Evolutionary conservation across 2,113 vertebrate species (phyloP).

Genomic region (Neodontobutis hainanensis): DNA sequence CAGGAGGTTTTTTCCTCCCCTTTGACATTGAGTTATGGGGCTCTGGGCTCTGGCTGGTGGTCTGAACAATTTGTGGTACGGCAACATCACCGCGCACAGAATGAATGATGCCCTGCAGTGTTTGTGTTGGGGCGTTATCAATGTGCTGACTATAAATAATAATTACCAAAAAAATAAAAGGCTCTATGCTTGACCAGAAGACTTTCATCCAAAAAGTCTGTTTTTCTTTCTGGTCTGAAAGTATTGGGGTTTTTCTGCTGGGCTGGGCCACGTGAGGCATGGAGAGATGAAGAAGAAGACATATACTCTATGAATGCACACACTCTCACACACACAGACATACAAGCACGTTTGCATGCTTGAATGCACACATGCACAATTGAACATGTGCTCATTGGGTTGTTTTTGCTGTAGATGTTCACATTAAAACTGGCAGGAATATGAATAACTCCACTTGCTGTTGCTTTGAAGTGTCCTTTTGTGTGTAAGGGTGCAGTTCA

Average conservation of each 20-base stretch:
- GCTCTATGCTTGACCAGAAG: conserved; percentile 75
- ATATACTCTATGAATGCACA: conserved; percentile 19
- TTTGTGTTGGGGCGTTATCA: conserved; percentile 85
- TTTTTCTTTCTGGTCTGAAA: conserved; percentile 77
- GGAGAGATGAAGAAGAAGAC: conserved; percentile 49
- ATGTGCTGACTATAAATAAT: conserved; percentile 82
- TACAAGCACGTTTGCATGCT: conserved; percentile 28
- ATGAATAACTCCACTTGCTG: conserved; percentile 64
- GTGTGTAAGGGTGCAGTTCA: conserved; percentile 57
- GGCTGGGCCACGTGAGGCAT: conserved; percentile 65
- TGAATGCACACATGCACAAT: conserved; percentile 13
- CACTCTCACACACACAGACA: background rate
- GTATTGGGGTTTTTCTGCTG: conserved; percentile 70
- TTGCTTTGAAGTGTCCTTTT: conserved; percentile 58
- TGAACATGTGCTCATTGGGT: background rate
- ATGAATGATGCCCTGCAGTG: conserved; percentile 81
- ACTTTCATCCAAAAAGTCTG: conserved; percentile 75
- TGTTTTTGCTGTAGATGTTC: background rate
- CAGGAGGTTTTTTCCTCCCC: conserved; percentile 64
- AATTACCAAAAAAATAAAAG: conserved; percentile 78
- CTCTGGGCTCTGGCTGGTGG: conserved; percentile 80
- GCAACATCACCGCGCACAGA: conserved; percentile 76
- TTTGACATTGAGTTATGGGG: conserved; percentile 82
- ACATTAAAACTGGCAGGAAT: conserved; percentile 15
- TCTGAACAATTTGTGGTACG: conserved; percentile 81